Conservation (phyloP, 2,113 vertebrate genomes). For the Ageneiosus marmoratus region DNA sequence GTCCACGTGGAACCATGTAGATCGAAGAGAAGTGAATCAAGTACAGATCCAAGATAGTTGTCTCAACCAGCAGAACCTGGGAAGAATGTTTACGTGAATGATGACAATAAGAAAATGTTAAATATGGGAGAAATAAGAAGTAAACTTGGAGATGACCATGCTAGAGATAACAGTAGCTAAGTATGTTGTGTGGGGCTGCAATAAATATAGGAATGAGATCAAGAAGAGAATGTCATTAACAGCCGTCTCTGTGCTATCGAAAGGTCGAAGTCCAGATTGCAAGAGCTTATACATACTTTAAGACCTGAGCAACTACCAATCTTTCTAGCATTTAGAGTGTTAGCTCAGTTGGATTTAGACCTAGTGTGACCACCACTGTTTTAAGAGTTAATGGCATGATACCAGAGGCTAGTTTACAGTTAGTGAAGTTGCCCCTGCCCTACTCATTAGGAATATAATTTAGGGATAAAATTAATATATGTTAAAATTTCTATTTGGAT, state of each 20-base stretch:
- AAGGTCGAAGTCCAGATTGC: neutral
- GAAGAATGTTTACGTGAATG: neutral
- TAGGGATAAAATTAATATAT: no score
- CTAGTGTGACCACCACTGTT: no score
- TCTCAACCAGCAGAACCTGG: neutral
- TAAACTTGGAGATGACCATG: neutral
- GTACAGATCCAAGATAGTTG: neutral
- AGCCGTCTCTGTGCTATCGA: neutral
- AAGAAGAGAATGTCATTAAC: neutral
- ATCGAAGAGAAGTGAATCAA: neutral
- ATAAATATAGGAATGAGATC: neutral
- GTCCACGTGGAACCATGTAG: neutral
- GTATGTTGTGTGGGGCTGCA: neutral
- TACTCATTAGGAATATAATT: no score
- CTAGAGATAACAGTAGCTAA: neutral
- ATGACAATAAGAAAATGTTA: neutral
- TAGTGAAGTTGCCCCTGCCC: neutral
- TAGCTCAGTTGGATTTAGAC: neutral
- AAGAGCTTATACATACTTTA: neutral
- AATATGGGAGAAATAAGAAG: neutral
- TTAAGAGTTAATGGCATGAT: neutral
- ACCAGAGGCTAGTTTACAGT: neutral
- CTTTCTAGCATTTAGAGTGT: neutral
- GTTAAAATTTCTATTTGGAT: no score
- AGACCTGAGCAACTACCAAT: neutral